phyloP scores from a whole-genome alignment of 2,797 vertebrate species.

The Eulemur rubriventer region DNA sequence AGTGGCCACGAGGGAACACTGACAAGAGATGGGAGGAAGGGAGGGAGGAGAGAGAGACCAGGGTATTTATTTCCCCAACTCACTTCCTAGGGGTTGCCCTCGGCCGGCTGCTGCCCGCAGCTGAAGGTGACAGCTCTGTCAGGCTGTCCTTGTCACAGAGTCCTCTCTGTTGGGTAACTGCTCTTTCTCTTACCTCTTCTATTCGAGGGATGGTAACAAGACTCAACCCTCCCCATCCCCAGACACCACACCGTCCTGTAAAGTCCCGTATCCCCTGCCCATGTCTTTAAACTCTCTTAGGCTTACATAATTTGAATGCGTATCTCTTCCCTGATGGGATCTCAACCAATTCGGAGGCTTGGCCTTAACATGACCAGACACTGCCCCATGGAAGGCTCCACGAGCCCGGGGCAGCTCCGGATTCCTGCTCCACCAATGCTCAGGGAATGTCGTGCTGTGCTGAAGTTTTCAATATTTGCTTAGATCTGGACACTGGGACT shows the following conservation, averaged over 20 bases:
- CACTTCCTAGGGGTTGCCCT: neutral
- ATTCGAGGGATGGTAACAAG: neutral
- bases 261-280: too few relatives aligned
- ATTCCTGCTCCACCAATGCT: neutral
- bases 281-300: neutral
- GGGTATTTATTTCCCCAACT: neutral
- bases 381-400: neutral
- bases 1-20: neutral
- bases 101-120: neutral
- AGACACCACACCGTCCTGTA: neutral
- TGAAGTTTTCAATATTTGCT: neutral
- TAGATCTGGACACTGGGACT: neutral
- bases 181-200: neutral
- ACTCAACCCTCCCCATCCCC: too few relatives aligned
- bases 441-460: neutral
- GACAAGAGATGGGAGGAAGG: rapidly evolving
- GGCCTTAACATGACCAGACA: neutral
- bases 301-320: neutral
- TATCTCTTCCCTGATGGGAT: neutral
- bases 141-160: neutral
- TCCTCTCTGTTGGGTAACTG: neutral
- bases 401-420: neutral
- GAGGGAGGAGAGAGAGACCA: neutral
- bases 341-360: neutral
- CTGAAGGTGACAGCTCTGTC: neutral